Evolutionary conservation across 2,888 invertebrate genomes (phyloP).

Genomic region (Cataglyphis cursor): DNA sequence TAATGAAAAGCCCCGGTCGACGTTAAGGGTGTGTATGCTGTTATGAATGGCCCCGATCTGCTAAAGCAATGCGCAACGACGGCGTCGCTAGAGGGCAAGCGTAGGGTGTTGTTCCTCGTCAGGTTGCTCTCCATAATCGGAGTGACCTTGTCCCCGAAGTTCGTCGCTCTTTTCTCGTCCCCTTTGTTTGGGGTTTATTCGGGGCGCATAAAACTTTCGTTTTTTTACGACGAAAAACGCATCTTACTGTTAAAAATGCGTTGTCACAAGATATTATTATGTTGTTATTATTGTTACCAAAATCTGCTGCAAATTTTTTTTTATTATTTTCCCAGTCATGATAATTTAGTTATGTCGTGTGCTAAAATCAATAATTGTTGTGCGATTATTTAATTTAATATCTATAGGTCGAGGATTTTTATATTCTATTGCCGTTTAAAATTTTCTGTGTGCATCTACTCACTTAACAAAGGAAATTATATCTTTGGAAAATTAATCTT

Average conservation of each 20-base stretch:
- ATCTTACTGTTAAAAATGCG: neutral
- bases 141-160: neutral
- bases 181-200: neutral
- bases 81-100: neutral
- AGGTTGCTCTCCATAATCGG: neutral
- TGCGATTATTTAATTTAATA: constrained; percentile 10
- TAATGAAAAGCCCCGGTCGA: constrained; percentile 76
- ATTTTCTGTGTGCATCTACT: neutral
- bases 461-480: neutral
- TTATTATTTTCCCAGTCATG: neutral
- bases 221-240: neutral
- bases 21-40: constrained; percentile 45
- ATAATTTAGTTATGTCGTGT: neutral
- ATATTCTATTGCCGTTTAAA: neutral
- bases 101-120: neutral
- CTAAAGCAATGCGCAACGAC: constrained; percentile 48
- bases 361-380: neutral
- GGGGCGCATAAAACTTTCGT: neutral
- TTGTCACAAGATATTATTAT: neutral
- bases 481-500: constrained; percentile 5
- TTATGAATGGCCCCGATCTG: constrained; percentile 46
- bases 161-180: neutral
- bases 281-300: neutral
- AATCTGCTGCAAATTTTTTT: neutral
- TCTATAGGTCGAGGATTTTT: neutral